Evolutionary conservation across 2,797 vertebrate genomes (phyloP), one percentile per base, ranked within the genome.

Genomic region (Sparus aurata): DNA sequence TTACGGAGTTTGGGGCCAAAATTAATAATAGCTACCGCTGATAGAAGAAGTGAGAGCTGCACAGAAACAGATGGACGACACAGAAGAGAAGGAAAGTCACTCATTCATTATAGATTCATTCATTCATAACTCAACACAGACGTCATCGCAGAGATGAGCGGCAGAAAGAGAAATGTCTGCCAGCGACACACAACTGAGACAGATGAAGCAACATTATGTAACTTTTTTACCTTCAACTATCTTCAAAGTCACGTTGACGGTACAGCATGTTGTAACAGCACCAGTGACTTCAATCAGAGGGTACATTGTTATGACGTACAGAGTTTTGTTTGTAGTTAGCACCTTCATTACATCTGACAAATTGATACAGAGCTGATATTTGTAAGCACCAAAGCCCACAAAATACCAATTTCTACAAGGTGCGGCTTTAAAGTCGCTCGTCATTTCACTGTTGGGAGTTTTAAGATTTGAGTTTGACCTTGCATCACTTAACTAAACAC

Each of bases 61-160:
- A n/a, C 64, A 53, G 18, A 59, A 59, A 20, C 27, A 22, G 43
- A 47, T 11, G 27, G n/a, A 68, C 9, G 23, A 13, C 47, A n/a
- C n/a, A n/a, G n/a, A n/a, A 30, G 11, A 57, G 4, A 5, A 60
- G 53, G 34, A 4, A 17, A 62, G 25, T 49, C 25, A 58, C 18
- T 7, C 68, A 49, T 72, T 62, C 60, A 30, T 46, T 13, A 63
- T 22, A 2, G 23, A 66, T 41, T 54, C 16, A 66, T n/a, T 46
- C 54, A 34, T 58, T 64, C 53, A 64, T 64, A 45, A 30, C 30
- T 23, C 2, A 62, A 34, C 34, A 25, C 54, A 67, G 30, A 65
- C 22, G 52, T 18, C 15, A 46, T 46, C 43, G 3, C 23, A 25
- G 25, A 3, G 12, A n/a, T 15, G 22, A 38, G 63, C 22, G 17